Evolutionary conservation across 2,113 vertebrate genomes (phyloP).

Genomic region (Indicator indicator): DNA sequence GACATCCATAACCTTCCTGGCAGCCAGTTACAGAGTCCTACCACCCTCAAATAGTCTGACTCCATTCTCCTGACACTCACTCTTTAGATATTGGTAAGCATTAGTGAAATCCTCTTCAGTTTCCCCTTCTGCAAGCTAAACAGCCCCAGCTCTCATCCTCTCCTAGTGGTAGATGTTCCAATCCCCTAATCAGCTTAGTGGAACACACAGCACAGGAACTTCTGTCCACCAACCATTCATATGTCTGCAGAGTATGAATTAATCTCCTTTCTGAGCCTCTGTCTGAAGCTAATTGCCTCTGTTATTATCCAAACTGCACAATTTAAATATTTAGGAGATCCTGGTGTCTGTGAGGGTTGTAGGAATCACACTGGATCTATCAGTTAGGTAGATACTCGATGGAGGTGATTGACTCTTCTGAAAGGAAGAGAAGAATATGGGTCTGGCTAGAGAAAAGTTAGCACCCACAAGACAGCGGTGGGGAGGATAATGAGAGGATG

Average conservation of each 20-base stretch:
- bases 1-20: too few relatives aligned
- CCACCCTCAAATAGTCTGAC: too few relatives aligned
- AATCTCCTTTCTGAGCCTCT: constrained; percentile 27
- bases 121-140: too few relatives aligned
- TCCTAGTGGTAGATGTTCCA: too few relatives aligned
- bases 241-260: constrained; percentile 30
- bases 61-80: too few relatives aligned
- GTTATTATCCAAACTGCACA: constrained; percentile 42
- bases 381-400: not conserved
- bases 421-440: not conserved
- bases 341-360: constrained; percentile 20
- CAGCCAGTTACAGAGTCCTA: too few relatives aligned
- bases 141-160: too few relatives aligned
- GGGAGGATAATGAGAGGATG: not conserved
- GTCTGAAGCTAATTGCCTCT: constrained; percentile 51
- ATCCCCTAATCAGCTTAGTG: too few relatives aligned
- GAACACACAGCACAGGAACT: not conserved
- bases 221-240: constrained; percentile 1
- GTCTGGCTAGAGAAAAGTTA: not conserved
- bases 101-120: too few relatives aligned
- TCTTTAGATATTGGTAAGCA: too few relatives aligned
- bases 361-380: constrained; percentile 19
- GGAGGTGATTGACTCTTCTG: not conserved
- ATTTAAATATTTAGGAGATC: constrained; percentile 60
- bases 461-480: not conserved